Conservation (phyloP, 2,888 invertebrate genomes). For the Andricus quercusramuli region DNA sequence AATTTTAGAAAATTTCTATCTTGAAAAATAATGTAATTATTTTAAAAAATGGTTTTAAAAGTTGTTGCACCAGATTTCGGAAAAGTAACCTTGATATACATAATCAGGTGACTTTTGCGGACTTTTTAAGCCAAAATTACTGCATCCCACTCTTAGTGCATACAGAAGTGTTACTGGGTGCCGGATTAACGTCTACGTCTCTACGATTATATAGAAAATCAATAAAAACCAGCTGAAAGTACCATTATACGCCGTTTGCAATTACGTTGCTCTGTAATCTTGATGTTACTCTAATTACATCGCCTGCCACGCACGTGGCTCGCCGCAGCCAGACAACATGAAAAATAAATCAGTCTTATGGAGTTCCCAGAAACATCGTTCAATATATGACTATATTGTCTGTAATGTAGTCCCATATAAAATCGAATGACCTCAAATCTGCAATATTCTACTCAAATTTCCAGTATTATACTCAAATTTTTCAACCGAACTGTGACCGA, state of each 20-base stretch:
- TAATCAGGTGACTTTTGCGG: no score
- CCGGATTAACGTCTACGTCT: neutral
- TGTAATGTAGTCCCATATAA: neutral
- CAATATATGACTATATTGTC: conserved; percentile 7
- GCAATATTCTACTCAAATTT: neutral
- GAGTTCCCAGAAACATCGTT: conserved; percentile 25
- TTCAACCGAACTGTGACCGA: no score
- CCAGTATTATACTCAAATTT: neutral
- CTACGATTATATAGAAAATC: conserved; percentile 22
- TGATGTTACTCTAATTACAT: conserved; percentile 33
- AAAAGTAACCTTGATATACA: no score
- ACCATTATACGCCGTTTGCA: conserved; percentile 22
- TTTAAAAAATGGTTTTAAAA: no score
- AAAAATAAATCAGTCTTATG: conserved; percentile 33
- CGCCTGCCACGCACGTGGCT: conserved; percentile 28
- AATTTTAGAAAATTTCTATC: no score
- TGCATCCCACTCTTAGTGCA: no score
- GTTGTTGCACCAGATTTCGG: no score
- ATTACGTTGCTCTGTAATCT: conserved; percentile 32
- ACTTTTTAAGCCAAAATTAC: no score
- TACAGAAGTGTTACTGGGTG: no score
- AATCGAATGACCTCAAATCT: conserved; percentile 13
- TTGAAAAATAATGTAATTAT: no score
- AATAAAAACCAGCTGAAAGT: conserved; percentile 17
- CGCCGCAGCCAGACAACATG: conserved; percentile 20